These are phyloP conservation scores for Macrochelys suwanniensis DNA, from an alignment of 2,797 vertebrate species.

Conservation along the genomic window DNA sequence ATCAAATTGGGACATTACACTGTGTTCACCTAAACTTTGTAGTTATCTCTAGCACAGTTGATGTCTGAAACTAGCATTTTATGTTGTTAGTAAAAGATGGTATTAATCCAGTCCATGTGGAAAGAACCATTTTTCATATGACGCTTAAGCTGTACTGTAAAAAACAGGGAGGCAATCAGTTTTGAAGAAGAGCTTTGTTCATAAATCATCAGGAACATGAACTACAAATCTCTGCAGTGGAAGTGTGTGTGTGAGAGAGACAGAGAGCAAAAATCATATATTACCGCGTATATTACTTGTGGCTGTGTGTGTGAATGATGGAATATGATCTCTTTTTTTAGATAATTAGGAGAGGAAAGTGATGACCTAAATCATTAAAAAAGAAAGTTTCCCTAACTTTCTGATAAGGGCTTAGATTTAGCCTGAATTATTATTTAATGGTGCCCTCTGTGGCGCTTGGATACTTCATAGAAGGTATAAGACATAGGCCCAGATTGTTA, in stretches of 20 bases:
- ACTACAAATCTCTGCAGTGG: neutral
- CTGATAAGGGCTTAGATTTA: neutral
- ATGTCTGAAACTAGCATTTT: neutral
- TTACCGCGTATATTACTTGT: neutral
- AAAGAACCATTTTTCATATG: neutral
- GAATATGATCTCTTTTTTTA: neutral
- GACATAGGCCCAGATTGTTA: neutral
- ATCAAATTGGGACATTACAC: neutral
- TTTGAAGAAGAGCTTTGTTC: neutral
- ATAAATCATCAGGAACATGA: neutral
- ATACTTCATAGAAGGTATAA: accelerated
- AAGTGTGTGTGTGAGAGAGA: neutral
- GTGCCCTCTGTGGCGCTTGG: neutral
- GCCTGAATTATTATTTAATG: neutral
- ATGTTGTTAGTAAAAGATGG: neutral
- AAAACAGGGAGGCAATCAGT: neutral
- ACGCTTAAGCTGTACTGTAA: accelerated
- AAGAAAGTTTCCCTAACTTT: neutral
- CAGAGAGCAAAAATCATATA: neutral
- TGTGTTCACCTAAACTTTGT: neutral
- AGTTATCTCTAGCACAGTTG: neutral
- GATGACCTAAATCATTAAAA: neutral
- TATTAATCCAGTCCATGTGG: neutral
- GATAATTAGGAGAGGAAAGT: neutral
- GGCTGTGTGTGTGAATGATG: neutral